Evolutionary conservation across 2,888 invertebrate genomes (phyloP).

Genomic region (Pecten maximus): DNA sequence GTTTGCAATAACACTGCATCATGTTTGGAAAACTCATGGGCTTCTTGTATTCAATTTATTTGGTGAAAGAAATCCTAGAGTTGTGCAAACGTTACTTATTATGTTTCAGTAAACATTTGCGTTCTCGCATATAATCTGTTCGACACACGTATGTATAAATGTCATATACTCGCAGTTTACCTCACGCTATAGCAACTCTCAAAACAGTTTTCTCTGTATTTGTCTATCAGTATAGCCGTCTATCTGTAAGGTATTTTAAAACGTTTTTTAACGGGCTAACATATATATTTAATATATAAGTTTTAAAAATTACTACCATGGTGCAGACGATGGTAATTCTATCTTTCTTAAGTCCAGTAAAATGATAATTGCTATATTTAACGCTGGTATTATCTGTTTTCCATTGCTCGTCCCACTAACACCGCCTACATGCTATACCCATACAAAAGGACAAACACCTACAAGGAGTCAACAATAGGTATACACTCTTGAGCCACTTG

Average conservation of each 20-base stretch:
- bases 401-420: neutral
- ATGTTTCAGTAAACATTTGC: neutral
- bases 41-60: neutral
- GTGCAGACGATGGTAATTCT: no score
- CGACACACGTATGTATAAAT: neutral
- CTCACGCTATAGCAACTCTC: neutral
- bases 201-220: neutral
- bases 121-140: neutral
- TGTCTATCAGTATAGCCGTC: neutral
- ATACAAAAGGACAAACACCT: neutral
- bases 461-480: neutral
- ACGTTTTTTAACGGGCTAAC: neutral
- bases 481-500: neutral
- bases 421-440: neutral
- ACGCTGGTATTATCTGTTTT: neutral
- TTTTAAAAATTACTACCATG: neutral
- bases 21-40: neutral
- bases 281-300: no score
- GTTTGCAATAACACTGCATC: neutral
- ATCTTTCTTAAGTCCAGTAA: neutral
- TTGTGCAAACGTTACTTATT: neutral
- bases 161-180: neutral
- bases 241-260: neutral
- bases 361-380: neutral
- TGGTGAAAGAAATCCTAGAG: neutral